Evolutionary conservation across 2,797 vertebrate genomes (phyloP).

Genomic region (Crenuchus spilurus): DNA sequence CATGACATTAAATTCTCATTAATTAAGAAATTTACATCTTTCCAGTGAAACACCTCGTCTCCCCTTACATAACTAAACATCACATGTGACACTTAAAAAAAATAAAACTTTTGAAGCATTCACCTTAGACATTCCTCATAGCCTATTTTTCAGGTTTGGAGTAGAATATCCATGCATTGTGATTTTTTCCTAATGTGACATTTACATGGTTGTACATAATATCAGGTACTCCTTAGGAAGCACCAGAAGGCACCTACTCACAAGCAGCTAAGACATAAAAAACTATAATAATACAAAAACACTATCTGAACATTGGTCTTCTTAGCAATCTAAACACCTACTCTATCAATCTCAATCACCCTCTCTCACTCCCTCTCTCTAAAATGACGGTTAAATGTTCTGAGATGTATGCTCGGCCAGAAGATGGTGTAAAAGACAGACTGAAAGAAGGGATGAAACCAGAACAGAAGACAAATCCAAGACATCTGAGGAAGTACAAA

Average conservation of each 20-base stretch:
- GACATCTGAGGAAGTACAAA: constrained; percentile 10
- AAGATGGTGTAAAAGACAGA: constrained; percentile 51
- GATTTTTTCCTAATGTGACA: background rate
- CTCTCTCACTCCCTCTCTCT: constrained; percentile 8
- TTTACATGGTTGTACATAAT: constrained; percentile 28
- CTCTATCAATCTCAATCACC: constrained; percentile 11
- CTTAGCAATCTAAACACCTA: constrained; percentile 27
- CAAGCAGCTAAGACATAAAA: constrained; percentile 68
- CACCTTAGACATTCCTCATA: background rate
- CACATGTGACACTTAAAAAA: constrained; percentile 23
- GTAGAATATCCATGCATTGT: constrained; percentile 8
- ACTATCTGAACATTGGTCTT: constrained; percentile 37
- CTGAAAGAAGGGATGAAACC: constrained; percentile 43
- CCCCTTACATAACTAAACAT: constrained; percentile 32
- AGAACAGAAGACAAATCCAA: constrained; percentile 18
- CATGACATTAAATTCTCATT: constrained; percentile 60
- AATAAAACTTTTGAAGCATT: background rate
- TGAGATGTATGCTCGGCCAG: constrained; percentile 49
- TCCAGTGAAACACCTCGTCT: constrained; percentile 32
- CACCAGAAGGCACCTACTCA: constrained; percentile 76
- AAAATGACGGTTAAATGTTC: constrained; percentile 27
- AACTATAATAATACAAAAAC: background rate
- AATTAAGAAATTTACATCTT: constrained; percentile 62
- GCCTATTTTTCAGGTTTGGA: constrained; percentile 9
- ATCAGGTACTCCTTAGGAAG: constrained; percentile 41